Evolutionary conservation across 2,888 invertebrate genomes (phyloP), one percentile per base, ranked within the genome.

Genomic region (Chaitophorus viminalis): DNA sequence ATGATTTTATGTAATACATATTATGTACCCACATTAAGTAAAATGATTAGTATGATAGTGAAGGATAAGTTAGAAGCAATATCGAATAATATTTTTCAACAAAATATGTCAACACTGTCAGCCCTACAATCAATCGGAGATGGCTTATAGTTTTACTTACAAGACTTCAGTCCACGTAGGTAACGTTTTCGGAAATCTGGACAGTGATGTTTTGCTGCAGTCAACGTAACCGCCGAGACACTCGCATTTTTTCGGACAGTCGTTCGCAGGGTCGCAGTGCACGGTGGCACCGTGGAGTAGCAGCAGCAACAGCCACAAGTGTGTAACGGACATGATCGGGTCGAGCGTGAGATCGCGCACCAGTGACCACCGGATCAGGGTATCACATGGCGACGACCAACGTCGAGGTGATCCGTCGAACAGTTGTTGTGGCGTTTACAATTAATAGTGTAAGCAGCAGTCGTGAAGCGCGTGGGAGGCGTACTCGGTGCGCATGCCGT

Each of bases 111-210:
- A 46, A 46, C 46, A 46, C 14, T 46, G 11, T 46, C 14, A 14
- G 46, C 46, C 14, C 0, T 46, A 14, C 46, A 1, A 1, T 46
- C 14, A 3, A 46, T 3, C 46, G 6, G 3, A 36, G 36, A 14
- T 46, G 14, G 46, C 3, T 14, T 46, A 14, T 14, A 21, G 36
- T 52, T n/a, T 52, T n/a, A 91, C 91, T 91, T 89, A 92, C 91
- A 92, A 89, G 54, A 89, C 90, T 89, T 91, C 91, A 39, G 91
- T 91, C 92, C 92, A 92, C 52, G 91, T 91, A 89, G 92, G 92
- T 88, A 92, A 88, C 25, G 91, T 91, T 85, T 90, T 91, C 60
- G 92, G 92, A 89, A 91, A 91, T 79, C 90, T 90, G 86, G 91
- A 90, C 81, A 92, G 90, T 89, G 91, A 90, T 79, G 91, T 89